phyloP scores from a whole-genome alignment of 2,797 vertebrate species.

The Gadopsis marmoratus region DNA sequence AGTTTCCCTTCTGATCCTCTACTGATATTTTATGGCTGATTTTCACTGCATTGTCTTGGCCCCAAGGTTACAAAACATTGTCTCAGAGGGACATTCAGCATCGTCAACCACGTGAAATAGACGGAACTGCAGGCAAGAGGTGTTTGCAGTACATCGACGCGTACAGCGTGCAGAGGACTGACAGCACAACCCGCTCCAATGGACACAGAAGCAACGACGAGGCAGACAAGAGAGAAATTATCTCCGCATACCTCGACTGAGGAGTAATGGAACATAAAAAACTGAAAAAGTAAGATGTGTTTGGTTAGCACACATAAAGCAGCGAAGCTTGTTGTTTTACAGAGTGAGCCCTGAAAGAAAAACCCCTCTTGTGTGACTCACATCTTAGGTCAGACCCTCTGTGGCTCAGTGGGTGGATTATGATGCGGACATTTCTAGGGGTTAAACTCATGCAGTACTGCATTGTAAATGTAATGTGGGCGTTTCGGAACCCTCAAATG shows the following conservation, averaged over 20 bases:
- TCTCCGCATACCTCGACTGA: background rate
- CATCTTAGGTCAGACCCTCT: conserved; percentile 9
- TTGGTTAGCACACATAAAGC: background rate
- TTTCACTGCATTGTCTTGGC: background rate
- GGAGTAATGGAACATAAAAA: background rate
- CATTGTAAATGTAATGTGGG: conserved; percentile 16
- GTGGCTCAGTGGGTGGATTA: conserved; percentile 28
- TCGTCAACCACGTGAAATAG: conserved; percentile 4
- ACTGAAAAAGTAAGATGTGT: background rate
- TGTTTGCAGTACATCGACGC: background rate
- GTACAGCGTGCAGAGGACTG: background rate
- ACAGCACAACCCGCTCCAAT: conserved; percentile 10
- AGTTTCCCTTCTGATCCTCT: background rate
- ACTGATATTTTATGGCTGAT: background rate
- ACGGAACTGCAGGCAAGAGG: conserved; percentile 21
- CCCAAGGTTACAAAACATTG: background rate
- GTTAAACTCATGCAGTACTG: conserved; percentile 26
- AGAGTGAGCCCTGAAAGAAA: conserved; percentile 18
- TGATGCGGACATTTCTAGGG: conserved; percentile 31
- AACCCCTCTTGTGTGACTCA: conserved; percentile 25
- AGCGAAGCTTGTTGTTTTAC: conserved; percentile 20
- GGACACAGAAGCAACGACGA: background rate
- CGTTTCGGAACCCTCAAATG: conserved; percentile 33
- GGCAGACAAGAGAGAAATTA: background rate
- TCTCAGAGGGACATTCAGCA: background rate